Evolutionary conservation across 2,797 vertebrate species (phyloP), one percentile per base, ranked within the genome.

Genomic region (Amblyraja radiata): DNA sequence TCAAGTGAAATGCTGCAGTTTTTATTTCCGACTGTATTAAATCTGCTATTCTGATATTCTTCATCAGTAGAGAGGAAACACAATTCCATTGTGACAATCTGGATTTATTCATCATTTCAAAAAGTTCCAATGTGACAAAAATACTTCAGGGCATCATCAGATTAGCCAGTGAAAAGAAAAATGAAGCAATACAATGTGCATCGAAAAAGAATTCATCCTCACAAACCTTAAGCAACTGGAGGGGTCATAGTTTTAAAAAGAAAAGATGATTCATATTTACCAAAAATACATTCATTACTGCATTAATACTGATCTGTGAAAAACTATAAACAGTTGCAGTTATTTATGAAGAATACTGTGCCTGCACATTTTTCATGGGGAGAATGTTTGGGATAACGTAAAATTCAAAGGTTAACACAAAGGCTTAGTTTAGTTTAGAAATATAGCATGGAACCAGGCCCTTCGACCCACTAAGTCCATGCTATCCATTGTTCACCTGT

Each of bases 101-200:
- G 79, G 79, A 81, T 81, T 46, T n/a, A 84, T 84, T 25, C 81
- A 84, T 84, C 81, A 84, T 16, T 58, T 16, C 54, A 25, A 84
- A 11, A 84, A 84, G 54, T 61, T 84, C 81, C 54, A 61, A 4
- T 84, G 54, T 84, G 81, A 84, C 81, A 83, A 61, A 83, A 83
- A 58, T 54, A 83, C 81, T 83, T 54, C 10, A 54, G 23, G 81
- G 46, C 81, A 83, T 28, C 18, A 8, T 54, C 81, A 84, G 54
- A 84, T 84, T 84, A 84, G 54, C 54, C 25, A 61, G 54, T 9
- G 81, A 58, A n/a, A 84, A 84, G 81, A 61, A 84, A 61, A n/a
- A 61, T 25, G 25, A 84, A 25, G 10, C 23, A 61, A 84, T 13
- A 61, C 54, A 84, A 84, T 61, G 81, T 13, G 81, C 23, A n/a